phyloP scores from a whole-genome alignment of 2,113 vertebrate genomes.

The Polyodon spathula region DNA sequence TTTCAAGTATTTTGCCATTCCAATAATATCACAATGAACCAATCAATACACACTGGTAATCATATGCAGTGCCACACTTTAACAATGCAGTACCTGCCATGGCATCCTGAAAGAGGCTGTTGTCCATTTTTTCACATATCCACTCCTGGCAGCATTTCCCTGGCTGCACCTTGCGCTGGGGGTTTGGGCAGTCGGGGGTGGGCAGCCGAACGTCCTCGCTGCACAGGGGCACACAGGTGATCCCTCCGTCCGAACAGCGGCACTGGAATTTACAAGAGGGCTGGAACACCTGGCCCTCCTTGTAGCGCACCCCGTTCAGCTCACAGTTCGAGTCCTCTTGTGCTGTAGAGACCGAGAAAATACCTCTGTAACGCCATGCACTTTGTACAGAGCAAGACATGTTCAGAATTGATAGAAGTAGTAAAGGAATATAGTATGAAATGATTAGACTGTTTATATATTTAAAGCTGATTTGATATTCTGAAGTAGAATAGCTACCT shows the following conservation, averaged over 20 bases:
- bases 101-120: conserved; percentile 48
- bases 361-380: not conserved
- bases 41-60: no score
- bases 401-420: no score
- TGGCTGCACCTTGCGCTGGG: conserved; percentile 55
- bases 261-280: conserved; percentile 74
- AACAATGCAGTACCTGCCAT: conserved; percentile 52
- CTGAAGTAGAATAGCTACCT: no score
- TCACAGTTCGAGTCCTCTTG: conserved; percentile 66
- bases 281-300: conserved; percentile 78
- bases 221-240: conserved; percentile 72
- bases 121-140: conserved; percentile 70
- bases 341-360: conserved; percentile 45
- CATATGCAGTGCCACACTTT: no score
- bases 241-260: conserved; percentile 67
- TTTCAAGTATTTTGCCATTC: no score
- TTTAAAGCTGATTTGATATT: no score
- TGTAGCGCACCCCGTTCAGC: conserved; percentile 68
- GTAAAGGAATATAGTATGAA: no score
- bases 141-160: conserved; percentile 88
- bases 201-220: conserved; percentile 61
- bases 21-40: no score
- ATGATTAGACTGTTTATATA: no score
- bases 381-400: no score
- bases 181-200: conserved; percentile 71